Evolutionary conservation across 2,888 invertebrate genomes (phyloP).

Genomic region (Tetramorium bicarinatum): DNA sequence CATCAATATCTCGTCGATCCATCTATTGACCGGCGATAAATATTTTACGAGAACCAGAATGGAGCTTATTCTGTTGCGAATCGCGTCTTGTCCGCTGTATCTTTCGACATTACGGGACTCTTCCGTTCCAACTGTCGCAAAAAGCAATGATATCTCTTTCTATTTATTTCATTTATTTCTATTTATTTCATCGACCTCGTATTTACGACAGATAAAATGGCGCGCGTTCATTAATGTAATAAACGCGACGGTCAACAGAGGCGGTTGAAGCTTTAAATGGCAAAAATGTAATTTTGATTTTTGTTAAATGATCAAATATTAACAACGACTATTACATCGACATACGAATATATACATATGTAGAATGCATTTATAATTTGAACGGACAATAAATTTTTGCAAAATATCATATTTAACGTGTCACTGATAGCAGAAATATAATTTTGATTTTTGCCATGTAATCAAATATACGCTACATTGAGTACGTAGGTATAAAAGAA

Average conservation of each 20-base stretch:
- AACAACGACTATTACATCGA: neutral
- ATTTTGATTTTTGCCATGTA: constrained; percentile 4
- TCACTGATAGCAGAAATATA: constrained; percentile 1
- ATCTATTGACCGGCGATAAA: constrained; percentile 60
- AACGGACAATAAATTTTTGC: constrained; percentile 4
- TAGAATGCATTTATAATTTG: constrained; percentile 2
- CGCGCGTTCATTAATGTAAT: constrained; percentile 14
- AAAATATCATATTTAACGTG: constrained; percentile 29
- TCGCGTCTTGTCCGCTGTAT: constrained; percentile 13
- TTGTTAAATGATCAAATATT: constrained; percentile 30
- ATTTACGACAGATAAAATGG: constrained; percentile 2
- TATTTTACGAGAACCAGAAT: constrained; percentile 60
- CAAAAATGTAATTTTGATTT: constrained; percentile 28
- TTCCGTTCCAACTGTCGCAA: constrained; percentile 16
- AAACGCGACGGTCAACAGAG: neutral
- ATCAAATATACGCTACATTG: constrained; percentile 5
- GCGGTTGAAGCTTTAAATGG: neutral
- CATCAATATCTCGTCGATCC: constrained; percentile 52
- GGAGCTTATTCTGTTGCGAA: constrained; percentile 19
- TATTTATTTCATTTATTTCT: too few relatives aligned
- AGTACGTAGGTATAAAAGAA: neutral
- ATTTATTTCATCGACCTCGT: constrained; percentile 13
- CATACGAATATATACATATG: neutral
- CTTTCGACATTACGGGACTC: constrained; percentile 37
- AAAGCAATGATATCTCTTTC: constrained; percentile 7